These are phyloP conservation scores for Salvelinus fontinalis DNA, from an alignment of 2,113 vertebrate species.

Conservation along the genomic window DNA sequence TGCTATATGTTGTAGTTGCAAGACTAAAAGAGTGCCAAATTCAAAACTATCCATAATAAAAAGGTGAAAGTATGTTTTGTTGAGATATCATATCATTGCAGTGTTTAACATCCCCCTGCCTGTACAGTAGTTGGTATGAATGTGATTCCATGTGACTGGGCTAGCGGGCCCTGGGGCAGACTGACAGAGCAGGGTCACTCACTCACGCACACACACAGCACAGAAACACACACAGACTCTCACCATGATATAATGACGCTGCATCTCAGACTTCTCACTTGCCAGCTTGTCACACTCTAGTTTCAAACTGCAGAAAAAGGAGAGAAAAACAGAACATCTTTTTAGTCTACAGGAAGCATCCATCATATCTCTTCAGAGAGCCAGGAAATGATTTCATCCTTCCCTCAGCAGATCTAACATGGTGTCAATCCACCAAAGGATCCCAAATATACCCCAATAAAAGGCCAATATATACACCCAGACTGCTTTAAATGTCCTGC, in stretches of 20 bases:
- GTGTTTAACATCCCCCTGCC: no score
- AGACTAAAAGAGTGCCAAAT: background rate
- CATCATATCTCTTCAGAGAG: background rate
- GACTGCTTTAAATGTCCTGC: conserved; percentile 7
- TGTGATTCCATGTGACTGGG: no score
- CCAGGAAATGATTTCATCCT: no score
- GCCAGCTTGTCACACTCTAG: conserved; percentile 96
- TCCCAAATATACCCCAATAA: background rate
- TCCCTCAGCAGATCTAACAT: background rate
- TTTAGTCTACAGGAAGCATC: conserved; percentile 2
- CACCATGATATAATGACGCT: conserved; percentile 97
- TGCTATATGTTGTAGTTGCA: background rate
- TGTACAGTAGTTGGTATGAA: no score
- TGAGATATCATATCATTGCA: no score
- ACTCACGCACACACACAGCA: conserved; percentile 9
- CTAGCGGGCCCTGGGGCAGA: no score
- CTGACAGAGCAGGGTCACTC: background rate
- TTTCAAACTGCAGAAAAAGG: conserved; percentile 76
- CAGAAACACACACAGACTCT: conserved; percentile 55
- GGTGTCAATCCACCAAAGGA: background rate
- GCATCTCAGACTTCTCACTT: conserved; percentile 97
- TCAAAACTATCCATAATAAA: no score
- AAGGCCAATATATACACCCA: background rate
- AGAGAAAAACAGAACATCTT: conserved; percentile 18
- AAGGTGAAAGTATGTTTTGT: no score